Percentiles rank a stretch among this genome's conserved stretches.
Evolutionary conservation across 2,797 vertebrate species (phyloP).

Genomic region (Acanthurus tractus): DNA sequence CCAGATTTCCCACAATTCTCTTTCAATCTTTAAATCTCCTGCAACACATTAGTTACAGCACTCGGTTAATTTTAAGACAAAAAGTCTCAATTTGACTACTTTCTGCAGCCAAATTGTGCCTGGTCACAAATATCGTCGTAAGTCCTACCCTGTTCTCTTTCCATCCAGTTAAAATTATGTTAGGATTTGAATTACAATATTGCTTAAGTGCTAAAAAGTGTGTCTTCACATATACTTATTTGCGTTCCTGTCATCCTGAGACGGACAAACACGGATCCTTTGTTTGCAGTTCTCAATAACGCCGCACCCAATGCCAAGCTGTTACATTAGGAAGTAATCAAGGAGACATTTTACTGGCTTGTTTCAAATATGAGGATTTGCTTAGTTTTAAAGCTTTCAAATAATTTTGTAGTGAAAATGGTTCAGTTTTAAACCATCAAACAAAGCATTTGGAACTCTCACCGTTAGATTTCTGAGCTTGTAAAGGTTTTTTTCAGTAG

Average conservation of each 20-base stretch:
- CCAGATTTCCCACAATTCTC: neutral
- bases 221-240: neutral
- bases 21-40: no score
- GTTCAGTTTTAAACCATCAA: no score
- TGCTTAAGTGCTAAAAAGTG: neutral
- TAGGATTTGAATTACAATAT: constrained; percentile 20
- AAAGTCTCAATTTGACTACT: neutral
- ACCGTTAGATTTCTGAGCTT: no score
- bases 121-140: no score
- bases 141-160: neutral
- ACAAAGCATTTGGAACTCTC: no score
- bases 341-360: neutral
- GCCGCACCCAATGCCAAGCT: neutral
- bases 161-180: neutral
- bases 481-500: no score
- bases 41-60: no score
- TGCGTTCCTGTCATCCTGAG: constrained; percentile 7
- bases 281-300: neutral
- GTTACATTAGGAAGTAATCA: neutral
- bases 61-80: neutral
- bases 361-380: no score
- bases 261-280: neutral
- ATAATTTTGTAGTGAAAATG: no score
- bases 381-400: no score
- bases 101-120: no score